phyloP scores from a whole-genome alignment of 2,888 invertebrate genomes.

The Entomobrya multifasciata region DNA sequence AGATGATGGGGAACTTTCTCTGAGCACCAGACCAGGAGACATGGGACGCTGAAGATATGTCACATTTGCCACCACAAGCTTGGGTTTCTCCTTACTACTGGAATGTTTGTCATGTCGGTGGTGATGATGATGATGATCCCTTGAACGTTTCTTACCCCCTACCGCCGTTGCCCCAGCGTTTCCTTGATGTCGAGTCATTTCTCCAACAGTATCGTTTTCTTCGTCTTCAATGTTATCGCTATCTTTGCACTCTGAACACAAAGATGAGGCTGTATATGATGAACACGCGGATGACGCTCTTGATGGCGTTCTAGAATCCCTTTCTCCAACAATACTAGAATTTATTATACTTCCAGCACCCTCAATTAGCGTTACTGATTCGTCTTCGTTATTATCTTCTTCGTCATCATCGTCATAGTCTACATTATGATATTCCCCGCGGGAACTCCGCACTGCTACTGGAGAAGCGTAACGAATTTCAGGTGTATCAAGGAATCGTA shows the following conservation, averaged over 20 bases:
- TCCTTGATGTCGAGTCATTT: slow-evolving; percentile 71
- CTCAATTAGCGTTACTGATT: slow-evolving; percentile 58
- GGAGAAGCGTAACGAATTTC: slow-evolving; percentile 69
- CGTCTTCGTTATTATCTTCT: slow-evolving; percentile 54
- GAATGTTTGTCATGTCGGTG: slow-evolving; percentile 35
- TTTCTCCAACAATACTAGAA: background rate
- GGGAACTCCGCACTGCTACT: slow-evolving; percentile 50
- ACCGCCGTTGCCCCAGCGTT: slow-evolving; percentile 31
- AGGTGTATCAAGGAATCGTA: slow-evolving; percentile 61
- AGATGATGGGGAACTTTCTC: slow-evolving; percentile 61
- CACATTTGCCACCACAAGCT: slow-evolving; percentile 78
- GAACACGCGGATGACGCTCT: slow-evolving; percentile 57
- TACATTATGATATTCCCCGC: slow-evolving; percentile 32
- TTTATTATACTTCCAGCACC: slow-evolving; percentile 37
- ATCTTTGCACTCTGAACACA: slow-evolving; percentile 63
- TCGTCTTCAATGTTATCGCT: slow-evolving; percentile 19
- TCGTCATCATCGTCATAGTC: slow-evolving; percentile 56
- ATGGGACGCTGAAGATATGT: slow-evolving; percentile 77
- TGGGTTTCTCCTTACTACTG: slow-evolving; percentile 68
- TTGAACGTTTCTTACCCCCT: slow-evolving; percentile 64
- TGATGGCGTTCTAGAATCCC: slow-evolving; percentile 37
- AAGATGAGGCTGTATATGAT: slow-evolving; percentile 61
- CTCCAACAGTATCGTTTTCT: slow-evolving; percentile 34
- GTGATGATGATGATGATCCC: slow-evolving; percentile 54
- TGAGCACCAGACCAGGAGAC: slow-evolving; percentile 75